Conservation (phyloP, 2,797 vertebrate species). For the Huso huso region DNA sequence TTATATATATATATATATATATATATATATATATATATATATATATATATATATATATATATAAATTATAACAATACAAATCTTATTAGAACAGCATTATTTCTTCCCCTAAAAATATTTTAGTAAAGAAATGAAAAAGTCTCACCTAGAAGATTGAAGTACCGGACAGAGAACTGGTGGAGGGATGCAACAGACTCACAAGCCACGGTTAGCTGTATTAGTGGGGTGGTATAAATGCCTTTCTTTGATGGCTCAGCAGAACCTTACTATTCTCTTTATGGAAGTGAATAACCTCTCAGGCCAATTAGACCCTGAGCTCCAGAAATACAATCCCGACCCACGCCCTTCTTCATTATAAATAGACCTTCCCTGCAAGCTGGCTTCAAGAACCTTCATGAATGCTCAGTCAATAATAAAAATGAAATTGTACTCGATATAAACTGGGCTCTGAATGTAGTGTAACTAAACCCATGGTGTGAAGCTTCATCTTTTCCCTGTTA, state of each 20-base stretch:
- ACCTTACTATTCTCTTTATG: constrained; percentile 77
- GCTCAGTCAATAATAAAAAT: no score
- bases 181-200: constrained; percentile 40
- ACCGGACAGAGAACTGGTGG: constrained; percentile 26
- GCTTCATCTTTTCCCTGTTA: no score
- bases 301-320: constrained; percentile 72
- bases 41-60: no score
- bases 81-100: no score
- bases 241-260: constrained; percentile 66
- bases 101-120: no score
- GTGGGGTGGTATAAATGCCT: constrained; percentile 78
- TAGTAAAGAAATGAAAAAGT: constrained; percentile 6
- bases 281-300: constrained; percentile 68
- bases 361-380: constrained; percentile 35
- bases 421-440: no score
- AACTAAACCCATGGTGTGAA: no score
- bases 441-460: no score
- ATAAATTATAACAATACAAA: no score
- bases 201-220: constrained; percentile 45
- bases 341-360: constrained; percentile 43
- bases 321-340: constrained; percentile 53
- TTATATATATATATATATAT: no score
- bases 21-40: no score
- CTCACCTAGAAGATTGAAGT: constrained; percentile 37
- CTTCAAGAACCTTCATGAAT: not conserved